Base-by-base conservation (phyloP, 2,113 vertebrate genomes). In the Nibea coibor region DNA sequence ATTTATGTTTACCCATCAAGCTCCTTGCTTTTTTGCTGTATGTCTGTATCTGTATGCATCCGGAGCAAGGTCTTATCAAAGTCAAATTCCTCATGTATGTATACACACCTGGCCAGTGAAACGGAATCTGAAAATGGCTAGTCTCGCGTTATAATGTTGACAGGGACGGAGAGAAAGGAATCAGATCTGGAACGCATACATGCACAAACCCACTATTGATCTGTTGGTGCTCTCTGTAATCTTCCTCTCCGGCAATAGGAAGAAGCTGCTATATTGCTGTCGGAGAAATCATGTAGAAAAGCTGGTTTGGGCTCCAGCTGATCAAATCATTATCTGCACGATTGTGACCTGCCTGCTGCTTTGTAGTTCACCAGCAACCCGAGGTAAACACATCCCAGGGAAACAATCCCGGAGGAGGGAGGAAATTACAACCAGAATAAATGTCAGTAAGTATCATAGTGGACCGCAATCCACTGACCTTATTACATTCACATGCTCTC, bases 231-330 rank as follows among this genome's bases (percentile, higher is more conserved):
- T 53, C 50, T 83, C 42, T 47, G 16, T 80, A 75, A 81, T 83
- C 65, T 15, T 42, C 62, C 61, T 28, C 31, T 67, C 17, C 84
- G 64, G 72, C 43, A 69, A 51, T 20, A 61, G 45, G 56, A 77
- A 20, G 50, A 62, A 57, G 66, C 57, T 35, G 42, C 12, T 39
- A 39, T 56, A 50, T 50, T 59, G 81, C 75, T 58, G 8, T 69
- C 5, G 54, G 83, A 65, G 35, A 63, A 84, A 66, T 84, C 81
- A 83, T 87, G 86, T 88, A 83, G 81, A 91, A 83, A 77, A 85
- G 84, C 84, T 66, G 85, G 84, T 79, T 45, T 53, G 9, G 72
- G 75, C 50, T 72, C 31, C 10, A n/a, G 54, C 26, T 83, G 69
- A 88, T 88, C 66, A 68, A 80, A 81, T 89, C 63, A 89, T 85